Evolutionary conservation across 2,113 vertebrate genomes (phyloP), one percentile per base, ranked within the genome.

Genomic region (Tauraco erythrolophus): DNA sequence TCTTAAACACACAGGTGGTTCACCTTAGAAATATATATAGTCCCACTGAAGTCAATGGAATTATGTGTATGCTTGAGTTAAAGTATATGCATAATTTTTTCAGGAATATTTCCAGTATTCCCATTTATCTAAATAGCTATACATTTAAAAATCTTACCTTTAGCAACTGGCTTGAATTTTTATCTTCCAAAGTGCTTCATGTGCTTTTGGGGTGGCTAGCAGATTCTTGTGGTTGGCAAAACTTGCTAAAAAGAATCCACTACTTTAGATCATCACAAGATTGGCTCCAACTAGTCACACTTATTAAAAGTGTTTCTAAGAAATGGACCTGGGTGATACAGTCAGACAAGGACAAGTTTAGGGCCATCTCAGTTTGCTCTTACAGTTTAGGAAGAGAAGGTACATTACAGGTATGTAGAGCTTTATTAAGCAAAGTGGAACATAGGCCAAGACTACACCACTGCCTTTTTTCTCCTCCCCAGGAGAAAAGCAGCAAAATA

Each of bases 1-100:
- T 96, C 89, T 76, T 77, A 92, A 95, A 72, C 35, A 75, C 68
- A 76, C 95, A 94, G 84, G 92, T 94, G 87, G 74, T 89, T 94
- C 84, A 54, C 70, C 95, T 95, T 54, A 89, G 65, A 77, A 72
- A 61, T 92, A 82, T 37, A 84, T 95, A 76, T 70, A 76, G 84
- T 72, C 91, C 91, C 77, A 69, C 57, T 88, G 91, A 91, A 96
- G 61, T 91, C 74, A 84, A 72, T 72, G 45, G 68, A 93, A 94
- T 91, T 95, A 90, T 15, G 10, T 39, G 24, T 48, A n/a, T 37
- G 39, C 72, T 86, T 84, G 60, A 84, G 51, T 37, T 78, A 89
- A 88, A 88, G 43, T 66, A 56, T 58, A 86, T 62, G 43, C 35
- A 5, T 54, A 64, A 91, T 69, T 82, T 89, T 95, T 88, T 87